These are phyloP conservation scores for Zhuqinia jingwanae DNA, from an alignment of 2,888 invertebrate genomes.

Conservation along the genomic window DNA sequence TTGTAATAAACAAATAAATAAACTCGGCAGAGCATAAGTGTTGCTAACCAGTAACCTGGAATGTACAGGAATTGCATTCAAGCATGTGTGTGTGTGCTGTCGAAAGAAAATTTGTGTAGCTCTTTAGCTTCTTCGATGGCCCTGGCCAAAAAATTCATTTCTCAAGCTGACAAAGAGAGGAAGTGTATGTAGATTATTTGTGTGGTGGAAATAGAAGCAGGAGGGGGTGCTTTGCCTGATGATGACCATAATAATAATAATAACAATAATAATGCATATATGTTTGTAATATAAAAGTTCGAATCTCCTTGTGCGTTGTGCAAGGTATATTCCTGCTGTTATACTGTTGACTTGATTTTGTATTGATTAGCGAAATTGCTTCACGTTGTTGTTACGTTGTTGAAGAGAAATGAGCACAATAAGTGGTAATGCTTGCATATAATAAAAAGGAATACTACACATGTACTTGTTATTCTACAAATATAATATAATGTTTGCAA, in stretches of 20 bases:
- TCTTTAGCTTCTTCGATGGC: slow-evolving; percentile 1
- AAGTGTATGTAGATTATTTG: not conserved
- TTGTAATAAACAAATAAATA: not conserved
- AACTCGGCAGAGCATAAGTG: no score
- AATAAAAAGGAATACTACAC: no score
- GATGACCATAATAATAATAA: not conserved
- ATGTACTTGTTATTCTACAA: no score
- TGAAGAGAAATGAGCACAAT: not conserved
- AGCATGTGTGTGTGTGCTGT: no score
- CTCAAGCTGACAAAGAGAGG: slow-evolving; percentile 17
- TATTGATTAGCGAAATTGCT: slow-evolving; percentile 37
- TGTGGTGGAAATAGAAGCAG: slow-evolving; percentile 14
- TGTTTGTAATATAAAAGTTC: no score
- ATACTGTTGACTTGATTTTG: slow-evolving; percentile 9
- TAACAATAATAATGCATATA: not conserved
- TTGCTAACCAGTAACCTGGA: no score
- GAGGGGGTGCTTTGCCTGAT: not conserved
- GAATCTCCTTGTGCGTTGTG: not conserved
- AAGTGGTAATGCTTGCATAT: not conserved
- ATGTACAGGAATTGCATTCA: no score
- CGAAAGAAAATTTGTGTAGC: not conserved
- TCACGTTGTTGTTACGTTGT: not conserved
- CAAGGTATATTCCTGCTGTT: not conserved
- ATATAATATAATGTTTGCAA: no score
- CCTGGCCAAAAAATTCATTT: slow-evolving; percentile 11